Percentiles rank a stretch among this genome's conserved stretches.
Conservation (phyloP, 23 tunicate genomes). For the Halocynthia aurantium region DNA sequence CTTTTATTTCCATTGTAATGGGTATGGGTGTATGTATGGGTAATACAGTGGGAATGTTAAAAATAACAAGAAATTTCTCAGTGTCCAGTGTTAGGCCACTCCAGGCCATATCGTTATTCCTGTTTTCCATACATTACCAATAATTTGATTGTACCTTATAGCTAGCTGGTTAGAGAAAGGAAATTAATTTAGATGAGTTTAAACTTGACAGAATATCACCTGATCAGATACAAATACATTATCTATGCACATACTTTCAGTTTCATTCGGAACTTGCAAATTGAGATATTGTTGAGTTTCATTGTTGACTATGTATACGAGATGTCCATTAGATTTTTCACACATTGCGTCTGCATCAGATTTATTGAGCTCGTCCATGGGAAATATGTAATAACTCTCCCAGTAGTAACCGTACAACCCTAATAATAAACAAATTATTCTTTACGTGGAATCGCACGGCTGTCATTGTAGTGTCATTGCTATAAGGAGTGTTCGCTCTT, state of each 20-base stretch:
- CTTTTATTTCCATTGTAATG: too few species aligned
- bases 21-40: too few species aligned
- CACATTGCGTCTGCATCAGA: constrained; percentile 3
- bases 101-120: too few species aligned
- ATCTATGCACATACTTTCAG: too few species aligned
- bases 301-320: constrained; percentile 7
- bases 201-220: not conserved
- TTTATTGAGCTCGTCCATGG: not conserved
- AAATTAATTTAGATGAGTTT: not conserved
- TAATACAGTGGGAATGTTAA: too few species aligned
- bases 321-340: constrained; percentile 1
- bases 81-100: too few species aligned
- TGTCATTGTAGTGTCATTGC: not conserved
- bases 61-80: too few species aligned
- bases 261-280: not conserved
- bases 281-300: constrained; percentile 4
- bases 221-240: too few species aligned
- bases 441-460: not conserved
- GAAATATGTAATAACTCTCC: not conserved
- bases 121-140: too few species aligned
- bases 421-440: not conserved
- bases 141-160: too few species aligned
- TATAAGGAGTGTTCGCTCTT: not conserved
- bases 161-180: not conserved
- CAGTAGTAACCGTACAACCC: not conserved